Percentiles rank a stretch among this genome's conserved stretches.
These are phyloP conservation scores for Spea multiplicata DNA, from an alignment of 2,113 vertebrate genomes.

Conservation along the genomic window DNA sequence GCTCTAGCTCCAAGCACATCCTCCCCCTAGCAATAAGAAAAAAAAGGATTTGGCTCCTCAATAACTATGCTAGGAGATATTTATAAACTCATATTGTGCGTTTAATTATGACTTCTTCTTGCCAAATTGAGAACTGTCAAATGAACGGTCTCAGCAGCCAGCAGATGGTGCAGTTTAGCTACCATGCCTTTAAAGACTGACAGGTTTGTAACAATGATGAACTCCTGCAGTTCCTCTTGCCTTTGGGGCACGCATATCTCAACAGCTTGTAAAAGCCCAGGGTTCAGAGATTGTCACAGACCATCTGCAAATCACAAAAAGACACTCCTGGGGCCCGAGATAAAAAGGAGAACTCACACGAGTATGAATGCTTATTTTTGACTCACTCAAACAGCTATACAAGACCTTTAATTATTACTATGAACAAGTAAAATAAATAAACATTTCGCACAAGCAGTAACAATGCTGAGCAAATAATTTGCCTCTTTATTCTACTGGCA, in stretches of 20 bases:
- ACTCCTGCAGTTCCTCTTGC: slow-evolving; percentile 39
- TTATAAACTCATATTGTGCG: slow-evolving; percentile 5
- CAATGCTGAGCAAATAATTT: too few species aligned
- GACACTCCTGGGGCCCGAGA: slow-evolving; percentile 26
- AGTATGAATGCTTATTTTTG: slow-evolving; percentile 26
- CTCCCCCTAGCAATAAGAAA: background rate
- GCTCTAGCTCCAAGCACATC: background rate
- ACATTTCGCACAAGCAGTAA: too few species aligned
- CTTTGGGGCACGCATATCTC: slow-evolving; percentile 42
- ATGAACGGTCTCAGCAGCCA: background rate
- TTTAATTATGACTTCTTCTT: background rate
- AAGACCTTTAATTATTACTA: slow-evolving; percentile 19
- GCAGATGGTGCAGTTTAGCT: slow-evolving; percentile 42
- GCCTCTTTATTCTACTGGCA: too few species aligned
- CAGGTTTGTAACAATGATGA: slow-evolving; percentile 44
- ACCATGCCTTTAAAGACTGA: slow-evolving; percentile 1
- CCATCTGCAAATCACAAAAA: slow-evolving; percentile 43
- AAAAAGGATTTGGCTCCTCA: background rate
- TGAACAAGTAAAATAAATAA: background rate
- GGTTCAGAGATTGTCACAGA: slow-evolving; percentile 44
- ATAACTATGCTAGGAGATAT: background rate
- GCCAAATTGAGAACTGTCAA: background rate
- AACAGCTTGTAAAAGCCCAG: slow-evolving; percentile 48
- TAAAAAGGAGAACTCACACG: slow-evolving; percentile 27
- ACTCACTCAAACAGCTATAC: background rate